Evolutionary conservation across 2,113 vertebrate genomes (phyloP), one percentile per base, ranked within the genome.

Genomic region (Apeltes quadracus): DNA sequence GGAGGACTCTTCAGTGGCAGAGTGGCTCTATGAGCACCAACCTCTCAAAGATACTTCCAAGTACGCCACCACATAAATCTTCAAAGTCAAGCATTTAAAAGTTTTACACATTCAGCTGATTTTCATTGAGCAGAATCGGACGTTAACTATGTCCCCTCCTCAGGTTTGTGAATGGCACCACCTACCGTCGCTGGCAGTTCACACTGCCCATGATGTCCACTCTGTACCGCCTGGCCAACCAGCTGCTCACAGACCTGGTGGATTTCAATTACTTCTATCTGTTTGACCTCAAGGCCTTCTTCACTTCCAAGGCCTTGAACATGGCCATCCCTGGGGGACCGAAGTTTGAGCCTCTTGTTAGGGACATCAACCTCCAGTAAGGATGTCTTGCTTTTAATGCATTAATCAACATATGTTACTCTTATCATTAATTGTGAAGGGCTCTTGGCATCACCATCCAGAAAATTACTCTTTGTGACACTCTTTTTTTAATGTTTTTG

Each of bases 201-300:
- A 97, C 97, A 0, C 91, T 99, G 6, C 98, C 98, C 0, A 99
- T 99, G 97, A 99, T 99, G 98, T 99, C 98, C 55, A 99, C 98
- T 0, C 92, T 99, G n/a, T 99, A 99, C 82, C 96, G 98, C 9
- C 78, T 99, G 88, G 98, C 98, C 81, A 99, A 99, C 84, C 98
- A 99, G 91, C 94, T 99, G 61, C 91, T 99, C 75, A 99, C 98
- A 0, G 98, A 99, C 82, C 91, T 99, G 23, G 98, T 99, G 72
- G 98, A 99, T 83, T 93, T 94, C 82, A 99, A 99, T 78, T 99
- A 99, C 85, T 99, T 99, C 82, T 99, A 99, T 75, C 90, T 99
- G 27, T 99, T 99, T 84, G 98, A 99, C 83, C 92, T 99, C 61
- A 99, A 99, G 73, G 98, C 98, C 0, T 99, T 99, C 88, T 99